Conservation (phyloP, 2,797 vertebrate species). For the Anas capensis region DNA sequence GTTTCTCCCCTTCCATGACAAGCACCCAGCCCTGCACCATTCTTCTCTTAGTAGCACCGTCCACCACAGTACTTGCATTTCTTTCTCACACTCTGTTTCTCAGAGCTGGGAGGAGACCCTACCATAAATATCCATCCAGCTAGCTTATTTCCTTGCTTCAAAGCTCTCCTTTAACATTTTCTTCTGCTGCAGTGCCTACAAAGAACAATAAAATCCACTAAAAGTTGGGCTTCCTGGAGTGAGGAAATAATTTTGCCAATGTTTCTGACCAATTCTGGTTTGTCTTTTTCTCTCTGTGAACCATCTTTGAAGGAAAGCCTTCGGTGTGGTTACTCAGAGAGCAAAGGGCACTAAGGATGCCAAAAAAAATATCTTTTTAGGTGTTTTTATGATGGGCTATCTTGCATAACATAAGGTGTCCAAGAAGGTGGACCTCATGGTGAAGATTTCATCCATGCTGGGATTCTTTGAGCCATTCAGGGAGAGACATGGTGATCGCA, state of each 20-base stretch:
- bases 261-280: not conserved
- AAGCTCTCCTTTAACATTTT: conserved; percentile 16
- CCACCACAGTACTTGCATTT: not conserved
- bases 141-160: conserved; percentile 39
- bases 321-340: not conserved
- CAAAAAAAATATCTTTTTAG: not conserved
- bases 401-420: not conserved
- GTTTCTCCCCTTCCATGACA: not conserved
- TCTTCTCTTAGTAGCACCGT: not conserved
- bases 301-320: not conserved
- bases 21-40: not conserved
- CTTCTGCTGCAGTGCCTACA: not conserved
- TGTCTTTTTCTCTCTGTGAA: not conserved
- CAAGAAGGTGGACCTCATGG: not conserved
- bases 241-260: conserved; percentile 3
- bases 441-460: not conserved
- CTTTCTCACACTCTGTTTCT: not conserved
- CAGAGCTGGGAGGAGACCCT: not conserved
- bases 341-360: not conserved
- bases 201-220: conserved; percentile 49
- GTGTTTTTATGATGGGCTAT: not conserved
- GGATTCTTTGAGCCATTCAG: not conserved
- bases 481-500: accelerated
- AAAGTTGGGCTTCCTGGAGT: not conserved
- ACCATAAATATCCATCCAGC: not conserved